Base-by-base conservation (phyloP, 2,113 vertebrate species). In the Emydocephalus ijimae region DNA sequence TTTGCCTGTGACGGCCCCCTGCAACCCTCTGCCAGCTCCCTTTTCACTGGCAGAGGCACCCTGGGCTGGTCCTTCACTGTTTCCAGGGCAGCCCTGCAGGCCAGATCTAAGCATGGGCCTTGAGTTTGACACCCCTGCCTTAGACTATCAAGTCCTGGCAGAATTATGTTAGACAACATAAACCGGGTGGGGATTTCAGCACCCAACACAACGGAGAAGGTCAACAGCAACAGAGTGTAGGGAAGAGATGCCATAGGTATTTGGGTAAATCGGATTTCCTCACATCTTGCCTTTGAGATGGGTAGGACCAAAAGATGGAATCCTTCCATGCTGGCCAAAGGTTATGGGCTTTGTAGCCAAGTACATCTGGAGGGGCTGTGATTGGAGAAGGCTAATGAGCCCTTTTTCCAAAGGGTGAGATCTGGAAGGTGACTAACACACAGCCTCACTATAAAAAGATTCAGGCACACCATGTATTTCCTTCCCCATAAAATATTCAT, bases 401-500 rank as follows among this genome's bases (percentile, higher is more conserved):
- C 21, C 18, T 21, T 43, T 43, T 43, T 23, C 34, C 21, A 43
- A 81, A 43, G 74, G 74, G 94, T 90, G 55, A 95, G 96, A 96
- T 98, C 97, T 96, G 97, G 97, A 98, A 97, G 96, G 97, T 96
- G 96, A 97, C 97, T 96, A 96, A 56, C 94, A 96, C 98, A 39
- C 48, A 43, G 91, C 48, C 93, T 97, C 94, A 94, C 98, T 99
- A 99, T 98, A 99, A 99, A 99, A 99, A 99, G 98, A 97, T 97
- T 98, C 98, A 98, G 98, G 98, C 98, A 98, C 98, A 91, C 97
- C 95, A 97, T 99, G 98, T 98, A 98, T 99, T 99, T 98, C 98
- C 98, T 98, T 98, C 98, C 97, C 98, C 97, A 99, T 99, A 98
- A 99, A 99, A 99, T 99, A 99, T 99, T 99, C 99, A 99, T 98